These are phyloP conservation scores for Dicerorhinus sumatrensis DNA, from an alignment of 2,113 vertebrate species.

Conservation along the genomic window DNA sequence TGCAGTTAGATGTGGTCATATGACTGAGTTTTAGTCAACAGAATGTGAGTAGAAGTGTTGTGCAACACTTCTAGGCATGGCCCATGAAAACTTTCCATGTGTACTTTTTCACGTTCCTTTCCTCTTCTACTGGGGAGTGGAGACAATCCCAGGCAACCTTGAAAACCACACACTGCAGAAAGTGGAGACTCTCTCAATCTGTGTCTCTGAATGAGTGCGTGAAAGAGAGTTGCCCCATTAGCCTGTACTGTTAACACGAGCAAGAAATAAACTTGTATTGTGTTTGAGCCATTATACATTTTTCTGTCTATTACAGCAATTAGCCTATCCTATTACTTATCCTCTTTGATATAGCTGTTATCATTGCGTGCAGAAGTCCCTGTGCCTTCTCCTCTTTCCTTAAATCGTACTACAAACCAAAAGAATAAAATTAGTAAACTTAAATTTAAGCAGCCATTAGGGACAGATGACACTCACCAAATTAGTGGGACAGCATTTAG, in stretches of 20 bases:
- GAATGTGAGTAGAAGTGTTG: neutral
- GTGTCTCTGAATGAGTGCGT: neutral
- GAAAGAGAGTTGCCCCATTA: neutral
- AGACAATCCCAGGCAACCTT: neutral
- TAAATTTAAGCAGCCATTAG: conserved; percentile 7
- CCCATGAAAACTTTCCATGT: neutral
- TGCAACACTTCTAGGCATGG: neutral
- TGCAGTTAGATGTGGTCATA: neutral
- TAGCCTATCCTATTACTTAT: neutral
- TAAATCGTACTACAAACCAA: conserved; percentile 37
- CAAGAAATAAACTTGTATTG: neutral
- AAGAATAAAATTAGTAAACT: neutral
- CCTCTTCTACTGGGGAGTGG: neutral
- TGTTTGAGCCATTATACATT: conserved; percentile 19
- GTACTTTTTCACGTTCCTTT: neutral
- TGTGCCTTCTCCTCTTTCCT: neutral
- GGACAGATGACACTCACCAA: conserved; percentile 65
- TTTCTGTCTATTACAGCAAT: neutral
- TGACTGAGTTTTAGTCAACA: neutral
- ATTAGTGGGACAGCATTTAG: conserved; percentile 12
- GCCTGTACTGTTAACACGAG: neutral
- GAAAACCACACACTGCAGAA: neutral
- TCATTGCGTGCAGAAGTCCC: neutral
- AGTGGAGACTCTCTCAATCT: neutral
- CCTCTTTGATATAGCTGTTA: neutral